Evolutionary conservation across 2,888 invertebrate genomes (phyloP), one percentile per base, ranked within the genome.

Genomic region (Lydus trimaculatus): DNA sequence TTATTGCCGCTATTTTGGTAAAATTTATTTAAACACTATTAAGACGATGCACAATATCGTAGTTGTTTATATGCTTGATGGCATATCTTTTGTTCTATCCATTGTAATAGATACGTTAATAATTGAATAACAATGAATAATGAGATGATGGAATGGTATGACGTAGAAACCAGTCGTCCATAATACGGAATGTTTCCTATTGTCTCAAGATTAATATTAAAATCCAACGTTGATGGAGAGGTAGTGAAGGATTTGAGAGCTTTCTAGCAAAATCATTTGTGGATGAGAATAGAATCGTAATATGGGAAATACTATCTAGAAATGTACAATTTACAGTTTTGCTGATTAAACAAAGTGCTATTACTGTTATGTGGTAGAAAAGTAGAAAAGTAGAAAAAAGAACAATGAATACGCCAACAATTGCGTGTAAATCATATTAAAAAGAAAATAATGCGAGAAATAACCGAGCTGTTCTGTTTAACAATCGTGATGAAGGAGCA

Each of bases 331-430:
- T 66, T 61, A 62, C 58, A 62, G 59, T 69, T 66, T 61, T 66
- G 58, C 61, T 70, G 70, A 70, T 67, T 62, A 67, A 62, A 64
- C 65, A 61, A 67, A 67, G 70, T 70, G 66, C 63, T 70, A 20
- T 48, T 39, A 33, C 11, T 6, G n/a, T 48, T 48, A n/a, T n/a
- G 2, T 11, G 20, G 48, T 48, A 9, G 48, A 48, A 20, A 48
- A 11, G 3, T 23, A 48, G n/a, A 43, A 9, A 48, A 43, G 0
- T 15, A 36, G 13, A 5, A 17, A 17, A 43, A 1, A 43, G 17
- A 20, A 20, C 11, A 20, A 9, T 48, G 7, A n/a, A n/a, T n/a
- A n/a, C n/a, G n/a, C n/a, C n/a, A n/a, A n/a, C n/a, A n/a, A n/a
- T n/a, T n/a, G n/a, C n/a, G n/a, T n/a, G n/a, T n/a, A n/a, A n/a